Evolutionary conservation across 1,140 invertebrate genomes (phyloP), one percentile per base, ranked within the genome.

Genomic region (Drosophila parvula): DNA sequence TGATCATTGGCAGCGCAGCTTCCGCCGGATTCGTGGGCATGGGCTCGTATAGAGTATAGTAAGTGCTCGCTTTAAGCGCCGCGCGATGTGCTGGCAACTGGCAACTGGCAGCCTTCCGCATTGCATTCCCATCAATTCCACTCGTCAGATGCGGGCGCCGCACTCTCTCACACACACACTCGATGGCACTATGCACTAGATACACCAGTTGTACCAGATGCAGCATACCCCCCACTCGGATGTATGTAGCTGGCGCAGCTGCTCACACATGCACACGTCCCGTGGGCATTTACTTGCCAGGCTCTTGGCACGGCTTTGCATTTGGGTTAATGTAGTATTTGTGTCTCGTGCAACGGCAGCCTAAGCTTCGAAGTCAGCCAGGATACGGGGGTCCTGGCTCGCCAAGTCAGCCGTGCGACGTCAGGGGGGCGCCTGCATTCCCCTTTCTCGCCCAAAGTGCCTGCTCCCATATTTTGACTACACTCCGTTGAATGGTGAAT

Each of bases 271-370:
- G 55, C 58, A 81, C 74, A 74, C 64, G 58, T 83, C 84, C 74
- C 68, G 44, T 61, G 80, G 83, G 75, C 71, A 80, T 81, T 86
- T 74, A 75, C 70, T 79, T 86, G 82, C 60, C 79, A 79, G 83
- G 71, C 83, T 88, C 84, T 89, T 88, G 84, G 71, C 83, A 88
- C 62, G 79, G 76, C 79, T 86, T 83, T 88, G 77, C 84, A 88
- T 88, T 89, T 88, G 83, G 83, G 83, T 88, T 89, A 88, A 88
- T 88, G 84, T 88, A 83, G 84, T 89, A 89, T 89, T 79, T 88
- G 79, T 88, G 84, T 88, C 76, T 67, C 79, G 53, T 74, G 81
- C 67, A 77, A 57, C 68, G 48, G 53, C 56, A 62, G 28, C 41
- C 51, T 57, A 56, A 76, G 55, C 44, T 71, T 38, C 44, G 30